Base-by-base conservation (phyloP, 2,113 vertebrate genomes). In the Catagonus wagneri region DNA sequence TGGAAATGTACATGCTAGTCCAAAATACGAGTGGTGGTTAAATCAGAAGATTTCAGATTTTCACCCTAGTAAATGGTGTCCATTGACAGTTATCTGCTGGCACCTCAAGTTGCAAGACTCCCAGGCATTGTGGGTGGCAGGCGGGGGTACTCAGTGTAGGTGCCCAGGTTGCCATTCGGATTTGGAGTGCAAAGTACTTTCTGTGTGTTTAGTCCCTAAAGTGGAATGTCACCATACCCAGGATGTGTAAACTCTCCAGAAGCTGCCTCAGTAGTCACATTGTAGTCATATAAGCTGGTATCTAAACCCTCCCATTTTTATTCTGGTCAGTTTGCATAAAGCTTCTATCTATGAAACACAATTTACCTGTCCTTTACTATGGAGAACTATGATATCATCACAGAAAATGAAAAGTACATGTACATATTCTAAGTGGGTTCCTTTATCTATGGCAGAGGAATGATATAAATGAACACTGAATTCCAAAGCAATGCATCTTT, bases 101-200 rank as follows among this genome's bases (percentile, higher is more conserved):
- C 44, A 61, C 29, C 12, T n/a, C 50, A 16, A 71, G 2, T 19
- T 50, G 0, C 3, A 94, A 50, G n/a, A 8, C 9, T 83, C 68
- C 12, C 13, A 50, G 12, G 20, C 6, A 2, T 60, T 14, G 32
- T 22, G 44, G 15, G 10, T 60, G 14, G 1, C 6, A 83, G 23
- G 22, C 25, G 23, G 56, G 10, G 0, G 1, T 22, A 9, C 7
- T n/a, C 25, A 83, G 0, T 13, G 20, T 2, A 44, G n/a, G 16
- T 0, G 0, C 9, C 50, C 20, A 23, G 17, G 14, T 15, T 23
- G 3, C 25, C 20, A 27, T 58, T 61, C n/a, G 39, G 32, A 52
- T 90, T 58, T 88, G 29, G 3, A 76, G 11, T 34, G 76, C 12
- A 10, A 19, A 20, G 44, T 32, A 69, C 2, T 20, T 8, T 44